Evolutionary conservation across 2,797 vertebrate genomes (phyloP), one percentile per base, ranked within the genome.

Genomic region (Galago senegalensis): DNA sequence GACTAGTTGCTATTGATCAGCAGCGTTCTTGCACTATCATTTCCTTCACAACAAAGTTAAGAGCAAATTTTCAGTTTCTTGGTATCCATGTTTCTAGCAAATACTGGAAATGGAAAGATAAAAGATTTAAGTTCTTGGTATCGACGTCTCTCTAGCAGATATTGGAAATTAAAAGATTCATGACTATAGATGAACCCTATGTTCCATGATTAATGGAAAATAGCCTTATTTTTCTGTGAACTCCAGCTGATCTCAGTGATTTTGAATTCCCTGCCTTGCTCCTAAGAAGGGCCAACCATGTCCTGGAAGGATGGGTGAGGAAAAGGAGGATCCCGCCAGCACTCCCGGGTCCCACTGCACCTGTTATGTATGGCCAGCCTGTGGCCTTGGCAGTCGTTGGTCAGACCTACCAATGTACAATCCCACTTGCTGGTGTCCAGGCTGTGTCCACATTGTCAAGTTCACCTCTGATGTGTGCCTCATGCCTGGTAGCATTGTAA

Each of bases 271-370:
- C 29, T 34, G 3, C 29, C n/a, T 43, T 31, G 56, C 18, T 21
- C 58, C 85, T 21, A 56, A 65, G 63, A 40, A 37, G 65, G 92
- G 43, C 17, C 63, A 17, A 7, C 31, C 58, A 40, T 40, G 49
- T n/a, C 31, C 72, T 29, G 21, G 53, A 63, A 31, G 46, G 5
- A 1, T 2, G 10, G 16, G 10, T 1, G 27, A 93, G 40, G 34
- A 70, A 20, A 0, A 9, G 23, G n/a, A 2, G 3, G 25, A 0
- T 18, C 25, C 31, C 21, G 5, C 27, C 3, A 34, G 46, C 10
- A 49, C 11, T 11, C 2, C 11, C 46, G 0, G 46, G 46, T 1
- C 11, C 46, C 46, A 49, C 46, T 43, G 40, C 37, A 18, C 5
- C 91, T 25, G 27, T 20, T 18, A 7, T 20, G 1, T 13, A 5